A percentile compares a stretch with the other conserved stretches of the same genome.
Evolutionary conservation across 2,797 vertebrate species (phyloP).

Genomic region (Manis javanica): DNA sequence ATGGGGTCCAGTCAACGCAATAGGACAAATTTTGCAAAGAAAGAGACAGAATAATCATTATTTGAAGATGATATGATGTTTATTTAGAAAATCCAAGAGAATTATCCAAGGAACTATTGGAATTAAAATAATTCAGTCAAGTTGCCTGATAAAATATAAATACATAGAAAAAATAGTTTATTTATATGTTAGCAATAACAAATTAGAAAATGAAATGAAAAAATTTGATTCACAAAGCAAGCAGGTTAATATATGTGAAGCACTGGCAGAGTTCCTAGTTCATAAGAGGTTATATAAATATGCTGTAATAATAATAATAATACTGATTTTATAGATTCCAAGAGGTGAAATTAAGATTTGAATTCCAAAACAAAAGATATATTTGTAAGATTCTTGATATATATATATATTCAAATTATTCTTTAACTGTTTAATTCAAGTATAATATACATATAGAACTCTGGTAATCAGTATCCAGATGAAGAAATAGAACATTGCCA

Average conservation of each 20-base stretch:
- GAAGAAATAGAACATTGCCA: neutral
- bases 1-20: neutral
- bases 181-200: neutral
- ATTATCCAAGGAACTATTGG: neutral
- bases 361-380: neutral
- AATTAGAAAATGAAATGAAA: neutral
- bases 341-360: neutral
- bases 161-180: neutral
- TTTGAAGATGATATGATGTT: neutral
- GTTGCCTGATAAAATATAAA: neutral
- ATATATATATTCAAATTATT: neutral
- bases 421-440: neutral
- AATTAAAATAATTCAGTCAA: neutral
- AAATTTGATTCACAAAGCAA: neutral
- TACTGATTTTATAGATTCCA: neutral
- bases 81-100: neutral
- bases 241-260: neutral
- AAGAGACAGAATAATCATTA: neutral
- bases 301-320: neutral
- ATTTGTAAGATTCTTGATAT: conserved; percentile 2
- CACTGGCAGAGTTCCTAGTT: neutral
- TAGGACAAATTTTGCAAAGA: neutral
- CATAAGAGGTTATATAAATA: neutral
- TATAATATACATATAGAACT: neutral
- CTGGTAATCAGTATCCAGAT: neutral